These are phyloP conservation scores for Lamprotornis superbus DNA, from an alignment of 2,113 vertebrate genomes.

Conservation along the genomic window DNA sequence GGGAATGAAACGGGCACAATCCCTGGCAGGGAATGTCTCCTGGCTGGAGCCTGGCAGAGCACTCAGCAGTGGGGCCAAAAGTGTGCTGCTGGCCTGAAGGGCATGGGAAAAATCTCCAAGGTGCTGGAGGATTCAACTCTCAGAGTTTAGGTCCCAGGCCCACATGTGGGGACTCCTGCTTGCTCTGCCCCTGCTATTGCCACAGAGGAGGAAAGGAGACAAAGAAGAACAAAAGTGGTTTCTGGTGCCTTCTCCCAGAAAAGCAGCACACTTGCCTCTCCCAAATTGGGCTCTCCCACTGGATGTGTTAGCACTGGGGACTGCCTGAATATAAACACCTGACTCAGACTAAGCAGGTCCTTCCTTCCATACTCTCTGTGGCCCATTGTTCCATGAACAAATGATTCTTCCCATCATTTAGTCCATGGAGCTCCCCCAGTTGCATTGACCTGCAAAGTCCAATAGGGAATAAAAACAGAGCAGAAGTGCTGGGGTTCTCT, in stretches of 20 bases:
- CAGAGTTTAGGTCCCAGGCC: background rate
- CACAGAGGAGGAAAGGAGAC: background rate
- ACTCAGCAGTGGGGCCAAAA: background rate
- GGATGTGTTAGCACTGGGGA: background rate
- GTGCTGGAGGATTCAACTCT: background rate
- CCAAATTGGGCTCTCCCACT: background rate
- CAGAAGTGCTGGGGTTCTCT: background rate
- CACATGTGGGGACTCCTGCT: accelerated
- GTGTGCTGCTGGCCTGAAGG: background rate
- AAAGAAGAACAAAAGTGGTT: background rate
- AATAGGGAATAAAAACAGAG: background rate
- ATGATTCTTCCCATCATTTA: background rate
- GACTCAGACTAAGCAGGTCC: background rate
- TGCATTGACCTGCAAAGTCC: background rate
- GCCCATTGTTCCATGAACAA: background rate
- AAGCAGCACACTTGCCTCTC: accelerated
- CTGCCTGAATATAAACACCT: background rate
- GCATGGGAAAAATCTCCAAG: background rate
- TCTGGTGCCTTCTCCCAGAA: background rate
- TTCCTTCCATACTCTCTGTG: background rate
- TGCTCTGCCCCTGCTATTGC: accelerated
- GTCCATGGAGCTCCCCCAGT: background rate
- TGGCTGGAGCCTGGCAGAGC: background rate
- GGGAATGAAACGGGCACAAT: background rate
- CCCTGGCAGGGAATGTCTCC: background rate